These are phyloP conservation scores for Pelecanoides urinatrix DNA, from an alignment of 2,113 vertebrate genomes.

Conservation along the genomic window DNA sequence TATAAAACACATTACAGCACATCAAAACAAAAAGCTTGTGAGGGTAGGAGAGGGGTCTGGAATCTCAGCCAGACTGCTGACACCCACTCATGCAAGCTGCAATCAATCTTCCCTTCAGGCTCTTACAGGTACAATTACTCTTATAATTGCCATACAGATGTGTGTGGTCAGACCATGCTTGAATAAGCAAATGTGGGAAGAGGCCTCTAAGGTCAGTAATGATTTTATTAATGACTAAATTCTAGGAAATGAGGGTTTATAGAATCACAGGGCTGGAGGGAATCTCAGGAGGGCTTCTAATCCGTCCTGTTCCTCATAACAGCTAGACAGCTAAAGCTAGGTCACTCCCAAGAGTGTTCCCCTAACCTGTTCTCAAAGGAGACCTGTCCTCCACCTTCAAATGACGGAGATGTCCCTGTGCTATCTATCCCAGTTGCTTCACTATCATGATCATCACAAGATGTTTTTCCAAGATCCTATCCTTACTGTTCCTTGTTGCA, in stretches of 20 bases:
- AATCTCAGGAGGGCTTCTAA: not conserved
- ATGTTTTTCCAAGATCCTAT: not conserved
- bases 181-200: not conserved
- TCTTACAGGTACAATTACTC: not conserved
- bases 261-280: not conserved
- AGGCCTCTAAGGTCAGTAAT: not conserved
- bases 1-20: not conserved
- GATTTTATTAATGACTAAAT: not conserved
- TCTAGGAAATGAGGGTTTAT: not conserved
- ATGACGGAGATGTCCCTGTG: not conserved
- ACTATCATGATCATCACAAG: not conserved
- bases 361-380: not conserved
- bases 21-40: not conserved
- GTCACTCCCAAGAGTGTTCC: not conserved
- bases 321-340: not conserved
- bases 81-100: not conserved
- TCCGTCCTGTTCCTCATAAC: not conserved
- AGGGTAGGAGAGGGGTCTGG: not conserved
- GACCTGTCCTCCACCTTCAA: not conserved
- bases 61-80: not conserved
- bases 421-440: not conserved
- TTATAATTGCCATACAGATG: not conserved
- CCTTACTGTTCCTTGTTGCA: not conserved
- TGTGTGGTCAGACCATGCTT: not conserved
- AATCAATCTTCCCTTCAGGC: not conserved